Conservation (phyloP, 1,140 invertebrate genomes). For the Neodiprion virginianus region DNA sequence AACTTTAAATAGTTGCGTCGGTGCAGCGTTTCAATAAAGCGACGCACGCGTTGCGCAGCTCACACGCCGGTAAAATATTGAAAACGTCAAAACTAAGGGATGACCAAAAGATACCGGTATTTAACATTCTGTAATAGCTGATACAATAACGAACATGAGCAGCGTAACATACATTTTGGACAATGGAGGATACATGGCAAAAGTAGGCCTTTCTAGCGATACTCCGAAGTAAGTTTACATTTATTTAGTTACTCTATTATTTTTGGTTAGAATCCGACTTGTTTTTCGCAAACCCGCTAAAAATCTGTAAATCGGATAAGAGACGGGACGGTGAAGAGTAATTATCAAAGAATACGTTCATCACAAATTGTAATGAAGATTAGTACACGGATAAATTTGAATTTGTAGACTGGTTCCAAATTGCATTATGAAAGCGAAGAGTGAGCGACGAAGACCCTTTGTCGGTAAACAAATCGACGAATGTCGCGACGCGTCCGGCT, state of each 20-base stretch:
- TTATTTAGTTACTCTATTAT: not conserved
- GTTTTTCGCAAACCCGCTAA: not conserved
- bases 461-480: conserved; percentile 95
- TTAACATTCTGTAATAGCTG: not conserved
- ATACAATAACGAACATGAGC: conserved; percentile 29
- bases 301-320: not conserved
- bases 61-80: not conserved
- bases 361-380: not conserved
- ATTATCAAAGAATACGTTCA: conserved; percentile 20
- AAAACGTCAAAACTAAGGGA: not conserved
- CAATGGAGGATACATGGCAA: conserved; percentile 86
- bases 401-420: conserved; percentile 83
- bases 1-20: not conserved
- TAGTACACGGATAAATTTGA: conserved; percentile 7
- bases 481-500: conserved; percentile 92
- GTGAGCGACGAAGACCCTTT: conserved; percentile 90
- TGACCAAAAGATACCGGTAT: not conserved
- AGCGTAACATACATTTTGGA: conserved; percentile 75
- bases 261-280: conserved; percentile 4
- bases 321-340: not conserved
- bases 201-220: conserved; percentile 79
- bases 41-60: not conserved
- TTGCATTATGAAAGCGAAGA: conserved; percentile 98
- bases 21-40: not conserved
- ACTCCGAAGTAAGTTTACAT: conserved; percentile 68